These are phyloP conservation scores for Muschampia plurimacula DNA, from an alignment of 2,888 invertebrate genomes.

Conservation along the genomic window DNA sequence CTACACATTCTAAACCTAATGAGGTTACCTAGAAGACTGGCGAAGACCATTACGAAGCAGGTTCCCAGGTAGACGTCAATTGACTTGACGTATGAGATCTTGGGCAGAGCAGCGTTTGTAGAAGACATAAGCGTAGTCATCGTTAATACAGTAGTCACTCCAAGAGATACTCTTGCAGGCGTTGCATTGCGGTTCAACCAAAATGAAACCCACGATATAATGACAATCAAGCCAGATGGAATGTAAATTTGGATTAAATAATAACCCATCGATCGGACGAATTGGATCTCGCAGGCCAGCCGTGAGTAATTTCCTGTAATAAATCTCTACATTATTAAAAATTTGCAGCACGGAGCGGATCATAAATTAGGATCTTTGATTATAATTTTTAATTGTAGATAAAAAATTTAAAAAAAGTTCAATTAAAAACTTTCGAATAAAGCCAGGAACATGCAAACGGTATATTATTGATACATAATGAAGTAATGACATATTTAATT, in stretches of 20 bases:
- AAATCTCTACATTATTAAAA: conserved; percentile 36
- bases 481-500: conserved; percentile 40
- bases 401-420: conserved; percentile 25
- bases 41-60: conserved; percentile 99
- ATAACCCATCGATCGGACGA: conserved; percentile 99
- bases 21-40: conserved; percentile 94
- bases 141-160: conserved; percentile 98
- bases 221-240: conserved; percentile 98
- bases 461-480: conserved; percentile 37
- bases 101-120: conserved; percentile 97
- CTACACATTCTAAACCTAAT: background rate
- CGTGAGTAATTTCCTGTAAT: conserved; percentile 96
- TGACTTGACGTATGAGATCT: conserved; percentile 98
- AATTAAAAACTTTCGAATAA: conserved; percentile 20
- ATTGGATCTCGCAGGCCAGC: conserved; percentile 97
- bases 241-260: conserved; percentile 99
- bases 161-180: conserved; percentile 96
- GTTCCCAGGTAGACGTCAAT: conserved; percentile 99
- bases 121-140: conserved; percentile 99
- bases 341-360: conserved; percentile 15
- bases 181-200: conserved; percentile 98
- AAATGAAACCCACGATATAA: conserved; percentile 98
- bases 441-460: conserved; percentile 57
- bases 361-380: conserved; percentile 78
- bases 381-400: conserved; percentile 82